phyloP scores from a whole-genome alignment of 2,113 vertebrate species.

The Ophthalmotilapia sp. region DNA sequence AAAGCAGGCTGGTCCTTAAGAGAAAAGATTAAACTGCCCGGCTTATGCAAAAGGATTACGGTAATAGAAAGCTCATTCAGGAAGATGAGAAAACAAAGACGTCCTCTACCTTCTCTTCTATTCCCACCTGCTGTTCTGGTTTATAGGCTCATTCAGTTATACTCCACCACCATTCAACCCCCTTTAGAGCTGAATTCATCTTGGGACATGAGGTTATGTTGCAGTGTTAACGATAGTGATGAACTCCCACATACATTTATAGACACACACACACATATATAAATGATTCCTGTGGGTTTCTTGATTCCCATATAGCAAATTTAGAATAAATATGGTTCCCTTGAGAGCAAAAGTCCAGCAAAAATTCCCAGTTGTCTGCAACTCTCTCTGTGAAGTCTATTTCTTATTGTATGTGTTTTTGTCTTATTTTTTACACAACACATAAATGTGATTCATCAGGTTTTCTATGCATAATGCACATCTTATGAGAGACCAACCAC shows the following conservation, averaged over 20 bases:
- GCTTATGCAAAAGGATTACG: neutral
- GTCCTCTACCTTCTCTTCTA: neutral
- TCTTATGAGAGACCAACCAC: neutral
- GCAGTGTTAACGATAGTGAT: neutral
- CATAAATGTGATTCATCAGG: conserved; percentile 1
- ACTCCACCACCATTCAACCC: neutral
- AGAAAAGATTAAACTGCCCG: neutral
- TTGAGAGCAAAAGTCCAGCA: conserved; percentile 11
- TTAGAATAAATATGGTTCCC: conserved; percentile 18
- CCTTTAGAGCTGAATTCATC: neutral
- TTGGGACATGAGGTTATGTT: neutral
- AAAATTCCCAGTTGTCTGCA: neutral
- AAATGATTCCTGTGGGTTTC: neutral
- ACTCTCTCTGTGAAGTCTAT: neutral
- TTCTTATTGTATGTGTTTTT: neutral
- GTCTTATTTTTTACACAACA: neutral
- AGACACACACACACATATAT: neutral
- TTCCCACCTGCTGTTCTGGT: conserved; percentile 22
- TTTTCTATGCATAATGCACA: neutral
- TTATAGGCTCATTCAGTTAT: neutral
- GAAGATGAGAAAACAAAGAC: conserved; percentile 12
- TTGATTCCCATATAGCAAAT: conserved; percentile 1
- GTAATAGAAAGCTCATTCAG: neutral
- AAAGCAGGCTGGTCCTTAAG: neutral
- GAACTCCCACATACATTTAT: neutral